phyloP scores from a whole-genome alignment of 30 jellyfish, hydroid and myxozoan genomes.

The Aurelia sp. region DNA sequence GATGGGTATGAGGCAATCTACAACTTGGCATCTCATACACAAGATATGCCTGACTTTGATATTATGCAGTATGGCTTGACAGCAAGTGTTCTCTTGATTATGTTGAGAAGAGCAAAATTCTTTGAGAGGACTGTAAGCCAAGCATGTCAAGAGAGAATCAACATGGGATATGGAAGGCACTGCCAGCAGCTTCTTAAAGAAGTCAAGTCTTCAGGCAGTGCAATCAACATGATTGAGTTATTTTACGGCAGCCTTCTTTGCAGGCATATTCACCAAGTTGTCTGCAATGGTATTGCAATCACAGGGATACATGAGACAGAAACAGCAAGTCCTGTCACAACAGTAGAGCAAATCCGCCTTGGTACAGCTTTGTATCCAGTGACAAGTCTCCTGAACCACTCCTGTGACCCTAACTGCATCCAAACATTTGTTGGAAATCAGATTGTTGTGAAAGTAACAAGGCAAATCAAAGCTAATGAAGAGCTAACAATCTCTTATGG shows the following conservation, averaged over 20 bases:
- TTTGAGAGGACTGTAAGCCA: neutral
- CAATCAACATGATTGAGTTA: neutral
- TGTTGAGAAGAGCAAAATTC: conserved; percentile 27
- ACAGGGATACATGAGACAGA: conserved; percentile 33
- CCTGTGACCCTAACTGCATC: conserved; percentile 88
- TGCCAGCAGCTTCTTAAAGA: conserved; percentile 1
- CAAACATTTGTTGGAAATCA: conserved; percentile 61
- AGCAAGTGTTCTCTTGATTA: conserved; percentile 39
- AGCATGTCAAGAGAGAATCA: neutral
- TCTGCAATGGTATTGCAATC: neutral
- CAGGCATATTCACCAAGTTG: neutral
- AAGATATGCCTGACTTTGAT: conserved; percentile 37
- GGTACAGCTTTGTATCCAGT: conserved; percentile 93
- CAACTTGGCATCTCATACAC: conserved; percentile 25
- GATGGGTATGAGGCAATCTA: conserved; percentile 65
- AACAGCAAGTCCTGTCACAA: conserved; percentile 36
- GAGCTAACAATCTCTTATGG: conserved; percentile 91
- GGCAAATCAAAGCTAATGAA: conserved; percentile 60
- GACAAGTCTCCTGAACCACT: conserved; percentile 84
- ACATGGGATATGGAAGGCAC: neutral
- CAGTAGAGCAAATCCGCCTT: conserved; percentile 63
- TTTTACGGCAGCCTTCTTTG: neutral
- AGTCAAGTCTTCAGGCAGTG: neutral
- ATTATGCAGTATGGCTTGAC: conserved; percentile 70
- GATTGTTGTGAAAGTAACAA: conserved; percentile 54